Conservation (phyloP, 2,113 vertebrate genomes). For the Mesitornis unicolor region DNA sequence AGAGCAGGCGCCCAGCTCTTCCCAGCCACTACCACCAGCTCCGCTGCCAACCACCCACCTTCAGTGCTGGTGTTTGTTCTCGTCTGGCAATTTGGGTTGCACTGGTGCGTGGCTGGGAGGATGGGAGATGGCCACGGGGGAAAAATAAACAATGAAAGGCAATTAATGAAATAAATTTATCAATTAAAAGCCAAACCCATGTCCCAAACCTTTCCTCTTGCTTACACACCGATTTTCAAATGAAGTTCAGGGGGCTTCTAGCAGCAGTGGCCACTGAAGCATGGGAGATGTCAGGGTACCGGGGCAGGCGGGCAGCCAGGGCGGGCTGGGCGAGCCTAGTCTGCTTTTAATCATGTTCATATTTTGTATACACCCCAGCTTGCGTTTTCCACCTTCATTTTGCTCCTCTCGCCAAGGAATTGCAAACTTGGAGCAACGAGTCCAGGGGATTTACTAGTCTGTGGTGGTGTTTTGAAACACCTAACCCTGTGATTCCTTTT, state of each 20-base stretch:
- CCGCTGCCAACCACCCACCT: neutral
- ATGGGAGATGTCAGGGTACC: neutral
- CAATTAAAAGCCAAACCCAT: neutral
- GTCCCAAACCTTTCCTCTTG: neutral
- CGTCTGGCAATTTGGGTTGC: neutral
- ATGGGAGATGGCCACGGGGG: neutral
- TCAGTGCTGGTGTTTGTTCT: rapidly evolving
- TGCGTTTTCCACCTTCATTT: neutral
- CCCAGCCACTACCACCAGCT: neutral
- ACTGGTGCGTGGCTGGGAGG: neutral
- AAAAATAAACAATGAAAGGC: neutral
- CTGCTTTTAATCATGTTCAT: neutral
- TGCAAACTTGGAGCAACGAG: neutral
- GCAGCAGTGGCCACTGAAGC: neutral
- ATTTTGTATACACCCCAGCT: neutral
- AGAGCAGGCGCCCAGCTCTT: neutral
- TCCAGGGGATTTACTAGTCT: neutral
- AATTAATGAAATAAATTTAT: neutral
- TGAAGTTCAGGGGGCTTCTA: neutral
- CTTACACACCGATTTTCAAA: neutral
- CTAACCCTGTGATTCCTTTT: neutral
- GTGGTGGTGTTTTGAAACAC: neutral
- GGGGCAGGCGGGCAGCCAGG: neutral
- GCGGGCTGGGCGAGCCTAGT: neutral
- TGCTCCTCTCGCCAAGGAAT: neutral